Evolutionary conservation across 2,113 vertebrate genomes (phyloP), one percentile per base, ranked within the genome.

Genomic region (Agelaius phoeniceus): DNA sequence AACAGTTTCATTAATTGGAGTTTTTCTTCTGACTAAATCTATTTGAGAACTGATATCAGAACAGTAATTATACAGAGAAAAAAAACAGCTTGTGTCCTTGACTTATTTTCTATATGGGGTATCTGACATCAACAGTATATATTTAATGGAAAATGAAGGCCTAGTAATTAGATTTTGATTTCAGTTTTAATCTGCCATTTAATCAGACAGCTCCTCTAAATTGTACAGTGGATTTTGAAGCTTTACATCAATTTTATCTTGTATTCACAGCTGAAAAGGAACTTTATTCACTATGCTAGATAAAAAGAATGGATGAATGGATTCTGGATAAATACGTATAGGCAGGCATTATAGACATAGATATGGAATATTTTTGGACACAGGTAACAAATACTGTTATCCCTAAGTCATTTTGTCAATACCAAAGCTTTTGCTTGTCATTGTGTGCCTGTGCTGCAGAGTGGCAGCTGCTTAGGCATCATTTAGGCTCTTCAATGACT

Each of bases 91-190:
- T 77, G 61, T 44, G 39, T 71, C 67, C 85, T 89, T 71, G 71
- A 31, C 59, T 91, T 93, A 69, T 77, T 83, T 88, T 83, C 67
- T 80, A 41, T 80, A 58, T 51, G 69, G 55, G 55, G 19, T 61
- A 62, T 62, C 63, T 88, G 57, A 35, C n/a, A 86, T 30, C 31
- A 69, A n/a, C 43, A 73, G 24, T 57, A 88, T 35, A 59, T 91
- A 74, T 90, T 52, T 63, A 86, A 86, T 33, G 27, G 35, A 80
- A 96, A 92, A 91, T 57, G 33, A 86, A 91, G 43, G 33, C 17
- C 44, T 37, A 71, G 24, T 71, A 93, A 92, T 95, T 88, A 92
- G 35, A 43, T 77, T 85, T 94, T 74, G 39, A 90, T 94, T 83
- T 96, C 14, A 73, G 13, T 62, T 92, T 54, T 90, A 71, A 58